Evolutionary conservation across 2,888 invertebrate species (phyloP).

Genomic region (Polietes domitor): DNA sequence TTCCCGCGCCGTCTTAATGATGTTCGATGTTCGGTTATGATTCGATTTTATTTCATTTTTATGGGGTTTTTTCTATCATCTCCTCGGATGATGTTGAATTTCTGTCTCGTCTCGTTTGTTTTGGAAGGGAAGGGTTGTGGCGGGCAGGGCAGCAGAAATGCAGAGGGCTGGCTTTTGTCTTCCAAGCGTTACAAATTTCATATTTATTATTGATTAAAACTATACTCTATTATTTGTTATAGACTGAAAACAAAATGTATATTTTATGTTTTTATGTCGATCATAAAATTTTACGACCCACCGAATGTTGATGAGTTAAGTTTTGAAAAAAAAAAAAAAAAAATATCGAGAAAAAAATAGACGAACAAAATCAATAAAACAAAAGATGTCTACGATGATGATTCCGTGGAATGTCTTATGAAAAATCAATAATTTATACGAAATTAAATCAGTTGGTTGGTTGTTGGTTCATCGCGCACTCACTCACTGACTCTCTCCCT

Average conservation of each 20-base stretch:
- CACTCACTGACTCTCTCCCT: no score
- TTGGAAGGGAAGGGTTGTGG: background rate
- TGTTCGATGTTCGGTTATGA: slow-evolving; percentile 27
- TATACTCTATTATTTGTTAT: slow-evolving; percentile 39
- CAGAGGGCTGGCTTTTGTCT: slow-evolving; percentile 19
- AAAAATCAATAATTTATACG: slow-evolving; percentile 9
- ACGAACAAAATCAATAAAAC: slow-evolving; percentile 18
- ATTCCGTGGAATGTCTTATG: slow-evolving; percentile 30
- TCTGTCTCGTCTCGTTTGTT: background rate
- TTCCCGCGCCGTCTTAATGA: background rate
- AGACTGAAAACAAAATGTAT: slow-evolving; percentile 9
- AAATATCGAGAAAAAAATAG: background rate
- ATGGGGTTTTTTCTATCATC: slow-evolving; percentile 44
- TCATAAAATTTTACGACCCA: slow-evolving; percentile 61
- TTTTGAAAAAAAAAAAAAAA: background rate
- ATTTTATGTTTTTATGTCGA: slow-evolving; percentile 46
- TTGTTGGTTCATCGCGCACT: no score
- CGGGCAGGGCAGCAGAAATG: background rate
- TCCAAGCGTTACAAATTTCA: slow-evolving; percentile 57
- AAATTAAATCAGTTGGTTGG: slow-evolving; percentile 17
- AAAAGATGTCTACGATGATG: slow-evolving; percentile 4
- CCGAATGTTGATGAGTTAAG: slow-evolving; percentile 21
- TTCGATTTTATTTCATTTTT: slow-evolving; percentile 56
- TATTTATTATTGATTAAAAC: slow-evolving; percentile 65
- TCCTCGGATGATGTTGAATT: slow-evolving; percentile 14